phyloP scores from a whole-genome alignment of 1,140 invertebrate genomes.

The Saccostrea glomerata region DNA sequence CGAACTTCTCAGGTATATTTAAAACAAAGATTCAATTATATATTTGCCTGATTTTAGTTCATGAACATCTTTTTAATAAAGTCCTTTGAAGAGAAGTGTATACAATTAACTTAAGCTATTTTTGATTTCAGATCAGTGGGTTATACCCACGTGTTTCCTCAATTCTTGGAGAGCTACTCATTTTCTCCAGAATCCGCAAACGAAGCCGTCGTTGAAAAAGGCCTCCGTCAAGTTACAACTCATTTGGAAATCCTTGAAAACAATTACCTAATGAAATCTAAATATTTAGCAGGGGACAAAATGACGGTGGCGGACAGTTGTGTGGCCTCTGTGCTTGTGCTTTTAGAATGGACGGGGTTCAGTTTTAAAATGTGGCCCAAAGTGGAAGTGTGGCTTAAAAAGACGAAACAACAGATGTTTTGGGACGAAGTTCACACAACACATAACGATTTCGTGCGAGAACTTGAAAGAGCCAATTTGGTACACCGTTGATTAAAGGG shows the following conservation, averaged over 20 bases:
- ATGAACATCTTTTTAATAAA: background rate
- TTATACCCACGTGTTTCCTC: slow-evolving; percentile 64
- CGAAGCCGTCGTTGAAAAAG: slow-evolving; percentile 63
- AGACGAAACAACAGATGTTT: slow-evolving; percentile 60
- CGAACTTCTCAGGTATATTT: slow-evolving; percentile 63
- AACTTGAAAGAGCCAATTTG: slow-evolving; percentile 57
- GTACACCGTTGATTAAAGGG: background rate
- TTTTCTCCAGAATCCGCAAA: slow-evolving; percentile 58
- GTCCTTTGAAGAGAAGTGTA: background rate
- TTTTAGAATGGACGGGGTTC: slow-evolving; percentile 65
- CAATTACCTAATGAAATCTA: slow-evolving; percentile 59
- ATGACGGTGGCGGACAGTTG: slow-evolving; percentile 63
- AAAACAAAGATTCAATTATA: background rate
- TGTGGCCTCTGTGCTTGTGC: slow-evolving; percentile 61
- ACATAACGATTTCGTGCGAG: slow-evolving; percentile 63
- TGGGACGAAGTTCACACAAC: slow-evolving; percentile 66
- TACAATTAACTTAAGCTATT: no score
- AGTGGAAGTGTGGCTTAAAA: slow-evolving; percentile 61
- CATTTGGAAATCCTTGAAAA: slow-evolving; percentile 64
- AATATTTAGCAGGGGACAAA: slow-evolving; percentile 60
- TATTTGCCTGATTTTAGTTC: no score
- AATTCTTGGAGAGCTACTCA: slow-evolving; percentile 65
- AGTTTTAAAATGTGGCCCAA: slow-evolving; percentile 69
- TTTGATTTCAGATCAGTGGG: slow-evolving; percentile 61
- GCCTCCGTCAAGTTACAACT: slow-evolving; percentile 58